Evolutionary conservation across 2,888 invertebrate species (phyloP), one percentile per base, ranked within the genome.

Genomic region (Catocala fraxini): DNA sequence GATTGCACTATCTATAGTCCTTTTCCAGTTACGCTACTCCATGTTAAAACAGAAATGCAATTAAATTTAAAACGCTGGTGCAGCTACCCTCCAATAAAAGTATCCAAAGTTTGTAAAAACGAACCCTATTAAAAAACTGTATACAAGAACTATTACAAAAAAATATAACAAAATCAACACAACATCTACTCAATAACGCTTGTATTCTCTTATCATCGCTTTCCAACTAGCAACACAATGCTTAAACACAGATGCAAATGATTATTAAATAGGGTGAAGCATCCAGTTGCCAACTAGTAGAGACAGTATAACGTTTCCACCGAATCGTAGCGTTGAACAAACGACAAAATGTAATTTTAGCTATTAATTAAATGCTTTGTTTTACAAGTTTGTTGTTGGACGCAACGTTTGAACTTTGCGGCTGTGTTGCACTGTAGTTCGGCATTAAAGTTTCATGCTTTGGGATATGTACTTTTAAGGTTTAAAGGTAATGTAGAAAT

Each of bases 351-450:
- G 63, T 52, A 67, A 68, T 73, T 73, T 60, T 64, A 62, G 60
- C 59, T 55, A 63, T 58, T 71, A 66, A 69, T 75, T 75, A 68
- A 65, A 73, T 60, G 61, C 65, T 75, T 62, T 62, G 59, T 65
- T 73, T 72, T 65, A 55, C 43, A 53, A 62, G 58, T 70, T 67
- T 35, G 45, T 61, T 12, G 25, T 43, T 12, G 10, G 46, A 51
- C 35, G 25, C 12, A 42, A 42, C 52, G 56, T 59, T 51, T 53
- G 53, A 71, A 71, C 52, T 69, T 73, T 60, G 43, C 52, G 46
- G 65, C 60, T 51, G 11, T 34, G 45, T 45, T 46, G 39, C 15
- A 51, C 11, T 25, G 33, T 10, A 12, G 25, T 25, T 13, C 3
- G 42, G 33, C 5, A 25, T 52, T 25, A 41, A 13, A n/a, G 42